Evolutionary conservation across 2,888 invertebrate species (phyloP).

Genomic region (Drosophila borborema): DNA sequence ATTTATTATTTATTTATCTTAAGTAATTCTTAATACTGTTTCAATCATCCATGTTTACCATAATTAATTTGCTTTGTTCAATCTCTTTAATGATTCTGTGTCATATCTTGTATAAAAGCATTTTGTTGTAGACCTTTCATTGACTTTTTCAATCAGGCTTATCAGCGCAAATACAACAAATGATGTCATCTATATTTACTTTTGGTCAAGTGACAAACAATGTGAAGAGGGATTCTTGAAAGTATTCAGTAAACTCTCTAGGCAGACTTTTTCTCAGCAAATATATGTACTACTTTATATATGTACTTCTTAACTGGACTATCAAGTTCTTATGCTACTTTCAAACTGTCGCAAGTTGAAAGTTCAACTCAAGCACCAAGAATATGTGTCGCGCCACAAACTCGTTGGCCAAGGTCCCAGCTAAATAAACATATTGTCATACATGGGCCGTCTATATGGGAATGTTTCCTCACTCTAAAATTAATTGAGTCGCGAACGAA

Average conservation of each 20-base stretch:
- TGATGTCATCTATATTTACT: conserved; percentile 31
- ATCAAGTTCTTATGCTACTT: conserved; percentile 6
- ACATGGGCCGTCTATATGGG: background rate
- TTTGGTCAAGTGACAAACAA: background rate
- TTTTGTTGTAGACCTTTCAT: conserved; percentile 28
- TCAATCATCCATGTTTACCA: background rate
- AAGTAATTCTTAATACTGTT: background rate
- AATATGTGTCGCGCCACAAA: conserved; percentile 35
- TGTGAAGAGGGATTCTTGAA: background rate
- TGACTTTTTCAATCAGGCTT: conserved; percentile 41
- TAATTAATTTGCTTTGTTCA: background rate
- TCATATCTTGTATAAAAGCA: conserved; percentile 7
- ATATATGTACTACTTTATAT: background rate
- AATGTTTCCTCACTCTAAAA: conserved; percentile 4
- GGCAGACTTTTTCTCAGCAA: background rate
- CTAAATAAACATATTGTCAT: background rate
- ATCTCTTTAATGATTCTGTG: conserved; percentile 18
- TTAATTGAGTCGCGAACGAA: conserved; percentile 16
- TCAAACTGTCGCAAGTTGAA: conserved; percentile 28
- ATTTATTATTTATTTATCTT: background rate
- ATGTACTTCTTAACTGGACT: conserved; percentile 1
- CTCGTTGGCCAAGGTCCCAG: conserved; percentile 14
- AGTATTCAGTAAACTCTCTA: background rate
- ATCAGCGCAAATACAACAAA: conserved; percentile 34
- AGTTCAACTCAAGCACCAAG: conserved; percentile 20